Base-by-base conservation (phyloP, 1,140 invertebrate genomes). In the Zaprionus ornatus region DNA sequence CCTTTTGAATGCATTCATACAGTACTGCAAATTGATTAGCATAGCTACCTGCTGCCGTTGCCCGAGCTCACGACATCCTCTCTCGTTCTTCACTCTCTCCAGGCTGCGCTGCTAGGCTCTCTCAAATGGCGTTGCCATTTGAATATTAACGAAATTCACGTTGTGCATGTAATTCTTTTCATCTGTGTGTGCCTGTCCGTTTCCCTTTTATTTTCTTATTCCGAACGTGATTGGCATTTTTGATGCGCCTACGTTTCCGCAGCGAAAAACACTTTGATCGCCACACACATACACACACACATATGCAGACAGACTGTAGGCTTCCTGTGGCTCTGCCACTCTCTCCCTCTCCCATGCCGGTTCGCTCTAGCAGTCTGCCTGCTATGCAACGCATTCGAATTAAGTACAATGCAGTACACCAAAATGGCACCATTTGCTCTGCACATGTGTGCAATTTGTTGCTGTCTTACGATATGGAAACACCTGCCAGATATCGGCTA, bases 111-210 rank as follows among this genome's bases (percentile, higher is more conserved):
- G 27, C 27, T 29, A 2, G 27, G 19, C 55, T 17, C 55, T 17
- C 4, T n/a, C 62, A 35, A 6, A 42, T 40, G 50, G 55, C 60
- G 48, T 77, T 80, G 83, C 84, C 59, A 64, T 77, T 88, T 80
- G 83, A 87, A 87, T 87, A 84, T 59, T 80, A 87, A 87, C 69
- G 76, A 71, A 67, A 57, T 70, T 80, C 62, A 67, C 45, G 48
- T 55, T 52, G 59, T 66, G 29, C 61, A 68, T 77, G 70, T 80
- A n/a, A 74, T 74, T 76, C 17, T 74, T 73, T 79, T 59, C 59
- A 9, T 42, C 23, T 54, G 13, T 42, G 32, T 75, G 13, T 57
- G 23, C 57, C 52, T 52, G 19, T 50, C 45, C 52, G 23, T 57
- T 40, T 77, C 52, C 63, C 63, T 77, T 66, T 73, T 77, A 50